Evolutionary conservation across 2,113 vertebrate genomes (phyloP).

Genomic region (Casuarius casuarius): DNA sequence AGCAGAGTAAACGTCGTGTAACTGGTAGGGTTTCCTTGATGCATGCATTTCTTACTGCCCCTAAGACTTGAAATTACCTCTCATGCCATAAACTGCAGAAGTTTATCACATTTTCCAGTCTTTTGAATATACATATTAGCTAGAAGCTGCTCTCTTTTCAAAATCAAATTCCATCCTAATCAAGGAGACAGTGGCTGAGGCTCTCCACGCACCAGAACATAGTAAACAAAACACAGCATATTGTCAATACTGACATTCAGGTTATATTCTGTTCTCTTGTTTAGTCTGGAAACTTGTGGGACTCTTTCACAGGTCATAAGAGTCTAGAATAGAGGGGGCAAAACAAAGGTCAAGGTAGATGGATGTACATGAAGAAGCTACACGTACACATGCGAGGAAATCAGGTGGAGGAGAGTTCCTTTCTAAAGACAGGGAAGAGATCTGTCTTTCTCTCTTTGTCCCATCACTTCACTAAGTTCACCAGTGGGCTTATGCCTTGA

Average conservation of each 20-base stretch:
- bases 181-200: not conserved
- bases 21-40: not conserved
- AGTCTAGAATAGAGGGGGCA: not conserved
- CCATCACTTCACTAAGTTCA: not conserved
- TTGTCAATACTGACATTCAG: not conserved
- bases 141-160: not conserved
- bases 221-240: not conserved
- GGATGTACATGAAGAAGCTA: not conserved
- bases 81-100: not conserved
- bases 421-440: not conserved
- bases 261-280: not conserved
- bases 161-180: conserved; percentile 30
- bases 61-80: not conserved
- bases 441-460: not conserved
- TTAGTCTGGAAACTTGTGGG: not conserved
- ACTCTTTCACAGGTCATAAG: not conserved
- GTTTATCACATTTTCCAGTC: not conserved
- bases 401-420: not conserved
- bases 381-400: not conserved
- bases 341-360: not conserved
- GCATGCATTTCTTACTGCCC: not conserved
- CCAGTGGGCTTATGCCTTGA: not conserved
- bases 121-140: not conserved
- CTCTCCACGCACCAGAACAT: not conserved
- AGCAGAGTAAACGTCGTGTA: not conserved